Percentiles rank a stretch among this genome's conserved stretches.
These are phyloP conservation scores for Chloropsis hardwickii DNA, from an alignment of 2,113 vertebrate genomes.

Conservation along the genomic window DNA sequence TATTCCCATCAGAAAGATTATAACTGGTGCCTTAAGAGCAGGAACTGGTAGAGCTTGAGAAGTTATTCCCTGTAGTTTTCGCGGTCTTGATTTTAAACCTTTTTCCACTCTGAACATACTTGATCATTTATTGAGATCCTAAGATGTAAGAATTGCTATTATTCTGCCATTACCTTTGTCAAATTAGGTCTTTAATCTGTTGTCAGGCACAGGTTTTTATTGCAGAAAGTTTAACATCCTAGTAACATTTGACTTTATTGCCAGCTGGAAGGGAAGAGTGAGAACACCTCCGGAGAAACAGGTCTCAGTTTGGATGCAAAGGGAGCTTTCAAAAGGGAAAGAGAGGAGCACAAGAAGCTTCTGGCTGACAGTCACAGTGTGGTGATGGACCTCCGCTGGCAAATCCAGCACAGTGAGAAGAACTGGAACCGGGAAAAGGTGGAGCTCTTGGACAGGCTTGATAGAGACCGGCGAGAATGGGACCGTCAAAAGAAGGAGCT, in stretches of 20 bases:
- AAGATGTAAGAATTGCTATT: background rate
- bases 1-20: background rate
- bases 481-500: slow-evolving; percentile 84
- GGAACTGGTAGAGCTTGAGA: background rate
- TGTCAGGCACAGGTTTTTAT: background rate
- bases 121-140: background rate
- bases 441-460: slow-evolving; percentile 85
- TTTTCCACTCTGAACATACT: background rate
- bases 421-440: slow-evolving; percentile 86
- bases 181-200: background rate
- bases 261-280: slow-evolving; percentile 74
- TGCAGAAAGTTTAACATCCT: background rate
- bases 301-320: slow-evolving; percentile 58
- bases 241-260: slow-evolving; percentile 1
- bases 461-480: slow-evolving; percentile 86
- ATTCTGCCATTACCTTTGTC: background rate
- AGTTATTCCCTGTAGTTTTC: background rate
- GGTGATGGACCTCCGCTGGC: slow-evolving; percentile 90
- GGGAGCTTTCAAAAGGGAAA: slow-evolving; percentile 76
- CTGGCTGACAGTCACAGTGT: slow-evolving; percentile 86
- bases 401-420: slow-evolving; percentile 88
- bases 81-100: background rate
- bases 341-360: slow-evolving; percentile 85
- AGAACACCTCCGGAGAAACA: slow-evolving; percentile 52
- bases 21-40: background rate